phyloP scores from a whole-genome alignment of 2,113 vertebrate genomes.

The Chitala chitala region DNA sequence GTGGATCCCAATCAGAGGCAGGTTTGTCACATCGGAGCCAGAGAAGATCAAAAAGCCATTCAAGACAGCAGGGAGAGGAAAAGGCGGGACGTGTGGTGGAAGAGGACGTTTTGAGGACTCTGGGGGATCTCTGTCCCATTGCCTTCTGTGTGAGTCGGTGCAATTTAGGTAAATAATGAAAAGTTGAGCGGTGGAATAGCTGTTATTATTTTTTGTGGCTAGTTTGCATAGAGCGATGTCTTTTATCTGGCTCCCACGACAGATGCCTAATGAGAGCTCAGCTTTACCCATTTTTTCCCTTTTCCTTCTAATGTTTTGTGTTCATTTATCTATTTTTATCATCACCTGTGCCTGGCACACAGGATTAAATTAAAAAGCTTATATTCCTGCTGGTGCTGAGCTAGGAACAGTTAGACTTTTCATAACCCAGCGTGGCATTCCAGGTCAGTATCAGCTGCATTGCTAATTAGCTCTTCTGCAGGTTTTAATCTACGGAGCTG shows the following conservation, averaged over 20 bases:
- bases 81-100: background rate
- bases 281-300: background rate
- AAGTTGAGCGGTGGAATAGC: slow-evolving; percentile 2
- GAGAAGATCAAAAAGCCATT: background rate
- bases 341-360: background rate
- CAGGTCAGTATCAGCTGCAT: background rate
- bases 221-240: slow-evolving; percentile 8
- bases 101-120: background rate
- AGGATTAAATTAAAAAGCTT: slow-evolving; percentile 1
- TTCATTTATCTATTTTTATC: slow-evolving; percentile 23
- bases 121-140: background rate
- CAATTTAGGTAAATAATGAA: background rate
- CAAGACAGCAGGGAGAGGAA: background rate
- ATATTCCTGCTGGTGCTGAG: background rate
- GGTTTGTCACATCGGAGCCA: background rate
- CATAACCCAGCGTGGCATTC: too few relatives aligned
- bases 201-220: background rate
- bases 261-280: slow-evolving; percentile 6
- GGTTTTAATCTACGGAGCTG: background rate
- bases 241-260: slow-evolving; percentile 11
- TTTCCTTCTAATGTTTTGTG: background rate
- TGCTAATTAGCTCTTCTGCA: background rate
- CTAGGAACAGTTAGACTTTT: too few relatives aligned
- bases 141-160: background rate
- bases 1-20: background rate